Evolutionary conservation across 2,797 vertebrate species (phyloP), one percentile per base, ranked within the genome.

Genomic region (Leucoraja ocellata): DNA sequence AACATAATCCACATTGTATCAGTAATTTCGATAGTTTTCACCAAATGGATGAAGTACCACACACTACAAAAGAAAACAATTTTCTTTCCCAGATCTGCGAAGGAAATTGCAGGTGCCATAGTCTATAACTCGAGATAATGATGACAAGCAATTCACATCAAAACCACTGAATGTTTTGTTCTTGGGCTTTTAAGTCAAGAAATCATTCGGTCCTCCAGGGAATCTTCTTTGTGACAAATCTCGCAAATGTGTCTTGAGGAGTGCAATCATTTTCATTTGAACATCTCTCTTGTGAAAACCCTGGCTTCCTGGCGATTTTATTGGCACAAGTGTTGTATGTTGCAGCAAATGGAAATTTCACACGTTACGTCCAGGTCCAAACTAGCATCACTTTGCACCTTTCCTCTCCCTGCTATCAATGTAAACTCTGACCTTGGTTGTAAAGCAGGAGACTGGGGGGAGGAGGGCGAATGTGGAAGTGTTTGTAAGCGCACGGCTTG

Each of bases 81-180:
- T 76, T 74, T 23, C 71, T 54, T 76, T 11, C 7, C 13, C 39
- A 68, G 68, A 74, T 92, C 36, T 28, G 23, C 9, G 71, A 46
- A 74, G 39, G 14, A 71, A 92, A 76, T 4, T 54, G 7, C 71
- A 92, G 39, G 10, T 54, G 28, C 71, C 71, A 76, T 92, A 46
- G 73, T 92, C 76, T 92, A 76, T 28, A 92, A 74, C 71, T 54
- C 1, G 23, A 74, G 36, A 74, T 92, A 76, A 92, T 92, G 25
- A 25, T 74, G 71, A 54, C 46, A 76, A 76, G 90, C 36, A 68
- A 39, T 46, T 92, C 71, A 58, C 46, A 18, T 92, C 90, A 92
- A 92, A 91, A 54, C 39, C 90, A 88, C 39, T 16, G 88, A 74
- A 76, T 92, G 71, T 92, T 92, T 92, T 92, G 71, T 92, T 92